Percentiles rank a stretch among this genome's conserved stretches.
Conservation (phyloP, 2,888 invertebrate genomes). For the Drosophila birchii region DNA sequence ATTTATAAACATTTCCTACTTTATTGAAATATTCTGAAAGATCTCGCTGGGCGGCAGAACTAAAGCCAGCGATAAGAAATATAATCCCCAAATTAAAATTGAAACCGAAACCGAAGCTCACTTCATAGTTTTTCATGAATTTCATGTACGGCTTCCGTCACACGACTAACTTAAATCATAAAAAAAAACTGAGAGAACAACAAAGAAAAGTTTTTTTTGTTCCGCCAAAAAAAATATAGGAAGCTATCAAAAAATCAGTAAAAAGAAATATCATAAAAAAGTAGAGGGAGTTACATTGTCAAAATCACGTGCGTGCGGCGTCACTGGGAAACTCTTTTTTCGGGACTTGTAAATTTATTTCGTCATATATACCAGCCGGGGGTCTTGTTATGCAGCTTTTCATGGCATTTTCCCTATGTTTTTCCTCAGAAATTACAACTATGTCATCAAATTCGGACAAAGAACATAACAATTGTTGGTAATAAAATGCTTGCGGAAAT, state of each 20-base stretch:
- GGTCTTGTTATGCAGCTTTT: slow-evolving; percentile 51
- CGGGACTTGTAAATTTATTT: slow-evolving; percentile 65
- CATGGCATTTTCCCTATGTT: slow-evolving; percentile 22
- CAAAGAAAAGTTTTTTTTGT: slow-evolving; percentile 61
- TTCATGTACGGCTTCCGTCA: slow-evolving; percentile 41
- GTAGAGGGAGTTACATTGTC: slow-evolving; percentile 53
- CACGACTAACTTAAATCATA: slow-evolving; percentile 53
- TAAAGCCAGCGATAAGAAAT: slow-evolving; percentile 23
- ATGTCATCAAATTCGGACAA: slow-evolving; percentile 49
- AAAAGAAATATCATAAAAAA: slow-evolving; percentile 43
- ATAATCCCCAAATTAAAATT: slow-evolving; percentile 30
- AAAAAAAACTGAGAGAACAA: slow-evolving; percentile 39
- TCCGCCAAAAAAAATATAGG: slow-evolving; percentile 45
- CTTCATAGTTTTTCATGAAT: slow-evolving; percentile 16
- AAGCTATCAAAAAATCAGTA: slow-evolving; percentile 21
- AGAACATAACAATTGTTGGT: neutral
- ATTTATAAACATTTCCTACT: slow-evolving; percentile 9
- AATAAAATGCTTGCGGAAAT: slow-evolving; percentile 28
- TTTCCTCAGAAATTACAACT: slow-evolving; percentile 19
- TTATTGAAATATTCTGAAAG: slow-evolving; percentile 7
- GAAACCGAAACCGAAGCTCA: slow-evolving; percentile 45
- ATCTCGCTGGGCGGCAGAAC: slow-evolving; percentile 13
- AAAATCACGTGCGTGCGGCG: slow-evolving; percentile 73
- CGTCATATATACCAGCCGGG: slow-evolving; percentile 52
- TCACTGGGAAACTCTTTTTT: slow-evolving; percentile 48